Conservation (phyloP, 2,888 invertebrate genomes). For the Calephelis perditalis region DNA sequence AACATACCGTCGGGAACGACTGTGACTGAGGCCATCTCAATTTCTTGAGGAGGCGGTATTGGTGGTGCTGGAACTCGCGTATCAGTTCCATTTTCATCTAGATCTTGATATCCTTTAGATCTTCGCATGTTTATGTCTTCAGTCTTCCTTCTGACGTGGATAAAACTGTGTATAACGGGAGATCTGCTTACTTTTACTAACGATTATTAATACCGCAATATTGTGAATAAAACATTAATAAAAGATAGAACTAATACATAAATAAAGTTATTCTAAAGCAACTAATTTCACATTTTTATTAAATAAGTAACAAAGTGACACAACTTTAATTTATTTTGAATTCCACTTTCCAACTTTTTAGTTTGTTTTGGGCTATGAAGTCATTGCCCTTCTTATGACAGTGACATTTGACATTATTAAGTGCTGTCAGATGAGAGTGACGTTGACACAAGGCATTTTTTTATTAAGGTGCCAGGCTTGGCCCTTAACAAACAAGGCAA, state of each 20-base stretch:
- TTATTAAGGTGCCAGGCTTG: too few relatives aligned
- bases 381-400: conserved; percentile 4
- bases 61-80: conserved; percentile 50
- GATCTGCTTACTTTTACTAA: conserved; percentile 24
- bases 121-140: conserved; percentile 59
- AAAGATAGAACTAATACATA: neutral
- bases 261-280: neutral
- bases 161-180: conserved; percentile 47
- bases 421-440: too few relatives aligned
- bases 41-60: conserved; percentile 80
- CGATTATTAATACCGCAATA: neutral
- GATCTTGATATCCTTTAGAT: conserved; percentile 79
- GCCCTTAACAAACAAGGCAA: too few relatives aligned
- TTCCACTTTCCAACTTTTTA: neutral
- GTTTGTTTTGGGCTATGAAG: neutral
- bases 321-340: conserved; percentile 3
- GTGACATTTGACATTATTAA: neutral
- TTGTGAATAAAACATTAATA: neutral
- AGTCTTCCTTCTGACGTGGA: conserved; percentile 52
- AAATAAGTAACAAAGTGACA: neutral
- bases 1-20: conserved; percentile 87
- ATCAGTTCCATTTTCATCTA: conserved; percentile 69
- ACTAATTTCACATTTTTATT: neutral
- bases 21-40: conserved; percentile 88
- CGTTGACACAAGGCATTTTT: too few relatives aligned